A percentile compares a stretch with the other conserved stretches of the same genome.
phyloP scores from a whole-genome alignment of 2,113 vertebrate genomes.

The Callocephalon fimbriatum region DNA sequence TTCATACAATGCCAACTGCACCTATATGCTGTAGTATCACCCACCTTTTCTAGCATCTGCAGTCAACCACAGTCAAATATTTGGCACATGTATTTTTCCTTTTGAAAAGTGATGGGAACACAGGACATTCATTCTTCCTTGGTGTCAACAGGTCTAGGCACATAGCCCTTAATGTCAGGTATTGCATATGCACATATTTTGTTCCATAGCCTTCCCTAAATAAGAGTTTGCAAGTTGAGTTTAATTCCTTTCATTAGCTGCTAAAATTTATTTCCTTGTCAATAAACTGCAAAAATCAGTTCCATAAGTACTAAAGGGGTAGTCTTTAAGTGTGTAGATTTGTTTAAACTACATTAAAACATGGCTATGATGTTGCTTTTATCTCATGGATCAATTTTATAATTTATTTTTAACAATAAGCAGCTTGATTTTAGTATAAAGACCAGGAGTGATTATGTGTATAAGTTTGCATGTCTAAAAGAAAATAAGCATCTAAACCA shows the following conservation, averaged over 20 bases:
- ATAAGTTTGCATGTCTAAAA: neutral
- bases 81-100: slow-evolving; percentile 37
- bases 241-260: neutral
- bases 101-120: slow-evolving; percentile 45
- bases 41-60: slow-evolving; percentile 63
- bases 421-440: neutral
- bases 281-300: neutral
- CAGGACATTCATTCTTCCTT: slow-evolving; percentile 48
- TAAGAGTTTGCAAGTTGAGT: neutral
- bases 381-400: neutral
- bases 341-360: neutral
- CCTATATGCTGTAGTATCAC: slow-evolving; percentile 40
- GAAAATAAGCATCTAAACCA: neutral
- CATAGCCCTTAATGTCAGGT: neutral
- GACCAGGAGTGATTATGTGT: neutral
- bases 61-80: slow-evolving; percentile 42
- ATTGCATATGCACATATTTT: neutral
- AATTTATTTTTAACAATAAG: neutral
- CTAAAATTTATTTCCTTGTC: neutral
- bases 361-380: neutral
- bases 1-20: slow-evolving; percentile 48
- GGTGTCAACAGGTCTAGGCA: slow-evolving; percentile 16
- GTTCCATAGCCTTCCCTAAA: slow-evolving; percentile 29
- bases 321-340: neutral
- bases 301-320: neutral